Conservation (phyloP, 2,888 invertebrate genomes). For the Ormyrus thymus region DNA sequence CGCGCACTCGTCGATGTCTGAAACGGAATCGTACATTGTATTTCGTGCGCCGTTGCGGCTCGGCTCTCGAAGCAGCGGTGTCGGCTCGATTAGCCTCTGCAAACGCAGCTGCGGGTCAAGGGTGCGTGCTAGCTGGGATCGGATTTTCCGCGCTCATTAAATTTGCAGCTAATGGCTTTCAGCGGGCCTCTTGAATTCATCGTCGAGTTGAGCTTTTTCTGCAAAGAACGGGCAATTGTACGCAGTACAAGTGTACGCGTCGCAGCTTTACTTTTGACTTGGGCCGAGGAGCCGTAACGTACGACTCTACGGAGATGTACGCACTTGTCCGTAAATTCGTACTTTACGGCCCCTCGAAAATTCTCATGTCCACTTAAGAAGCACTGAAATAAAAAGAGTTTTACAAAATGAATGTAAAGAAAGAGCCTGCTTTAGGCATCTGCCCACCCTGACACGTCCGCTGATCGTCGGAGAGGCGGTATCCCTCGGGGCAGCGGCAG, state of each 20-base stretch:
- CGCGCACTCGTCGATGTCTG: conserved; percentile 86
- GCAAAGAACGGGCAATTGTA: too few species aligned
- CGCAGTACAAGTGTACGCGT: too few species aligned
- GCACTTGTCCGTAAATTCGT: too few species aligned
- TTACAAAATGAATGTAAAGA: not conserved
- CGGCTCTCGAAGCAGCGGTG: too few species aligned
- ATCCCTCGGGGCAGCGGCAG: conserved; percentile 89
- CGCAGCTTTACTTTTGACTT: not conserved
- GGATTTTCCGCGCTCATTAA: not conserved
- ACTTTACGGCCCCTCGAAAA: too few species aligned
- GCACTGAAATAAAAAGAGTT: not conserved
- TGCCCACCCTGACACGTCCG: conserved; percentile 88
- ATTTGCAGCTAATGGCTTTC: too few species aligned
- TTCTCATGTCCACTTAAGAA: not conserved
- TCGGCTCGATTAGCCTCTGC: not conserved
- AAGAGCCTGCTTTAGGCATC: not conserved
- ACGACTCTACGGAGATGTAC: too few species aligned
- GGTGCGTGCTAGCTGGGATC: not conserved
- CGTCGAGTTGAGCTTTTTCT: too few species aligned
- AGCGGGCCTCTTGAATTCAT: too few species aligned
- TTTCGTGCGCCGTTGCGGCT: not conserved
- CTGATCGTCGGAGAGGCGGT: conserved; percentile 83
- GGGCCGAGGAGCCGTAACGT: too few species aligned
- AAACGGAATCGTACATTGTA: conserved; percentile 45
- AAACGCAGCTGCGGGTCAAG: conserved; percentile 24